These are phyloP conservation scores for Nomia melanderi DNA, from an alignment of 1,140 invertebrate species.

Conservation along the genomic window DNA sequence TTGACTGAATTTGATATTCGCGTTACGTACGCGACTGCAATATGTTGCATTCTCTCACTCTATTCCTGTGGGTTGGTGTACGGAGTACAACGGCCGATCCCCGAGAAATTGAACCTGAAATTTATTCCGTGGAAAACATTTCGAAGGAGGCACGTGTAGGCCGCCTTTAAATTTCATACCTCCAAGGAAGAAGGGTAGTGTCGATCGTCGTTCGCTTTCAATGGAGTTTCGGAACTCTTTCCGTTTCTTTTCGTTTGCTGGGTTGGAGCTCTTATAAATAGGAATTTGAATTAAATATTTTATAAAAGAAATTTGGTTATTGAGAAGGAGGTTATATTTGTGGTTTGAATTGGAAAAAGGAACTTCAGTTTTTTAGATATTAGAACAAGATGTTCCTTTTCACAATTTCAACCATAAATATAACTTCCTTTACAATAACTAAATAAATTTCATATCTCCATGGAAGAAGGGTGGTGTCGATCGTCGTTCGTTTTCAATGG, in stretches of 20 bases:
- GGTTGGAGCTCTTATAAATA: no score
- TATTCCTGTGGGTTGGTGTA: neutral
- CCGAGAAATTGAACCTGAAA: neutral
- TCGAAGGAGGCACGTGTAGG: neutral
- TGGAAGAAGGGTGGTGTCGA: neutral
- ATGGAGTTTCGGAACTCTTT: no score
- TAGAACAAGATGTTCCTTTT: no score
- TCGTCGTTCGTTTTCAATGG: neutral
- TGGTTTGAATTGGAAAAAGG: no score
- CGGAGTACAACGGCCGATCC: no score
- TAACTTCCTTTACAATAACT: no score
- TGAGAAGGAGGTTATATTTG: no score
- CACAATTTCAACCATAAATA: no score
- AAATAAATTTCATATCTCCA: neutral
- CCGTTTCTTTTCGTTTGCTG: no score
- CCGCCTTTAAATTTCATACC: neutral
- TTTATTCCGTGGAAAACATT: neutral
- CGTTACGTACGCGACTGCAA: neutral
- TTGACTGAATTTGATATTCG: slow-evolving; percentile 8
- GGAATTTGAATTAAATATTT: no score
- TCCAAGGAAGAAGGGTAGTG: neutral
- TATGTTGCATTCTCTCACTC: slow-evolving; percentile 9
- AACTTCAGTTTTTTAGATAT: no score
- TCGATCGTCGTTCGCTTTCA: neutral
- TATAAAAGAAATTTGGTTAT: no score